Percentiles rank a stretch among this genome's conserved stretches.
phyloP scores from a whole-genome alignment of 2,888 invertebrate genomes.

The Drosophila falleni region DNA sequence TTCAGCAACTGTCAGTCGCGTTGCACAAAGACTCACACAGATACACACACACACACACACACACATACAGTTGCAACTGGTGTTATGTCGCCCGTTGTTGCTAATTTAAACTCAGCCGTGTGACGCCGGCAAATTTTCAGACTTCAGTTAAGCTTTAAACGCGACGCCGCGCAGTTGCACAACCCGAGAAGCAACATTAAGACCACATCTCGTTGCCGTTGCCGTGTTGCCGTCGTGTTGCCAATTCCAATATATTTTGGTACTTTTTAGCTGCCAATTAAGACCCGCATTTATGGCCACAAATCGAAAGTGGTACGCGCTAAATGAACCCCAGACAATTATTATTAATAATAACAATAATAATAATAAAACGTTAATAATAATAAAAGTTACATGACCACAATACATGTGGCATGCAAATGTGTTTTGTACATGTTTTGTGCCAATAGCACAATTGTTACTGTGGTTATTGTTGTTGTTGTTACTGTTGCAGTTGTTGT shows the following conservation, averaged over 20 bases:
- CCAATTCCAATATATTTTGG: neutral
- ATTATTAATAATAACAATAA: slow-evolving; percentile 20
- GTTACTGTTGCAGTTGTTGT: neutral
- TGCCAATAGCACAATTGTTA: slow-evolving; percentile 13
- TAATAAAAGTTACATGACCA: slow-evolving; percentile 20
- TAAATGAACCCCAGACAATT: slow-evolving; percentile 16
- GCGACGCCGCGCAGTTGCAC: slow-evolving; percentile 66
- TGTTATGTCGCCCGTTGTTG: slow-evolving; percentile 51
- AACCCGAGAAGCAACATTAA: slow-evolving; percentile 27
- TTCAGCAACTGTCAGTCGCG: slow-evolving; percentile 62
- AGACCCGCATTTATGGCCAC: slow-evolving; percentile 15
- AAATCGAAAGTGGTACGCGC: slow-evolving; percentile 47
- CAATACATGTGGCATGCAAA: slow-evolving; percentile 33
- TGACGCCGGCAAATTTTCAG: slow-evolving; percentile 42
- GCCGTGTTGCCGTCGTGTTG: neutral
- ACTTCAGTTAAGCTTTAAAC: slow-evolving; percentile 66
- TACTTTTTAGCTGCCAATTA: slow-evolving; percentile 29
- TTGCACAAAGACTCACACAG: slow-evolving; percentile 60
- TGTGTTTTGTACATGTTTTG: slow-evolving; percentile 13
- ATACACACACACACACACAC: slow-evolving; percentile 9
- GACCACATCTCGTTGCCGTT: slow-evolving; percentile 22
- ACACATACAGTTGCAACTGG: slow-evolving; percentile 13
- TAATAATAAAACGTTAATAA: slow-evolving; percentile 17
- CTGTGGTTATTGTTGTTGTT: no score
- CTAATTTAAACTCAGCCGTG: slow-evolving; percentile 62